These are phyloP conservation scores for Corbicula japonica DNA, from an alignment of 2,888 invertebrate genomes.

Conservation along the genomic window DNA sequence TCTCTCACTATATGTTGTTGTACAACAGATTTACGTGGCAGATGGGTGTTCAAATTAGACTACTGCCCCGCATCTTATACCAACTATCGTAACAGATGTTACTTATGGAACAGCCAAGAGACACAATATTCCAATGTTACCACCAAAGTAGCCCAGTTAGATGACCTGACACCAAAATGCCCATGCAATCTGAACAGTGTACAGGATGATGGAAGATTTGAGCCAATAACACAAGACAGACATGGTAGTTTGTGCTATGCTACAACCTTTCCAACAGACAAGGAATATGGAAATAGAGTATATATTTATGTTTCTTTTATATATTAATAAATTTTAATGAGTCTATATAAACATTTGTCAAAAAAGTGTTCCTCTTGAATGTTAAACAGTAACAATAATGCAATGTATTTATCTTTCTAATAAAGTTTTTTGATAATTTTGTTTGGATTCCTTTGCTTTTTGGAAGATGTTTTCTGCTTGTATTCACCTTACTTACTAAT, in stretches of 20 bases:
- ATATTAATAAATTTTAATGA: too few relatives aligned
- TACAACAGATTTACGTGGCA: constrained; percentile 16
- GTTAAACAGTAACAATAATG: too few relatives aligned
- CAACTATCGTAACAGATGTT: constrained; percentile 40
- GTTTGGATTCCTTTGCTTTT: too few relatives aligned
- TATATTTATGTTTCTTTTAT: too few relatives aligned
- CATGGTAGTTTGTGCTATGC: constrained; percentile 26
- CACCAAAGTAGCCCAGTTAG: neutral
- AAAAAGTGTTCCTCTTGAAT: too few relatives aligned
- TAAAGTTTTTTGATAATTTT: too few relatives aligned
- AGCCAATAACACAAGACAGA: neutral
- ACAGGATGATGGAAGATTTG: constrained; percentile 33
- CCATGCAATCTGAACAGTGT: constrained; percentile 29
- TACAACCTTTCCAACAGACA: constrained; percentile 24
- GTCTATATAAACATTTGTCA: too few relatives aligned
- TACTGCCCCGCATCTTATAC: constrained; percentile 26
- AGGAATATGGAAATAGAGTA: constrained; percentile 29
- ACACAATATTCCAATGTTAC: neutral
- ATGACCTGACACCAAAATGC: constrained; percentile 27
- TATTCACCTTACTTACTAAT: too few relatives aligned
- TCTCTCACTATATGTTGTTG: neutral
- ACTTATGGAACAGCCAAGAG: constrained; percentile 36
- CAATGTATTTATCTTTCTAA: too few relatives aligned
- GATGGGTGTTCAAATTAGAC: constrained; percentile 45
- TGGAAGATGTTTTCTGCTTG: too few relatives aligned